phyloP scores from a whole-genome alignment of 2,888 invertebrate genomes.

The Lysandra bellargus region DNA sequence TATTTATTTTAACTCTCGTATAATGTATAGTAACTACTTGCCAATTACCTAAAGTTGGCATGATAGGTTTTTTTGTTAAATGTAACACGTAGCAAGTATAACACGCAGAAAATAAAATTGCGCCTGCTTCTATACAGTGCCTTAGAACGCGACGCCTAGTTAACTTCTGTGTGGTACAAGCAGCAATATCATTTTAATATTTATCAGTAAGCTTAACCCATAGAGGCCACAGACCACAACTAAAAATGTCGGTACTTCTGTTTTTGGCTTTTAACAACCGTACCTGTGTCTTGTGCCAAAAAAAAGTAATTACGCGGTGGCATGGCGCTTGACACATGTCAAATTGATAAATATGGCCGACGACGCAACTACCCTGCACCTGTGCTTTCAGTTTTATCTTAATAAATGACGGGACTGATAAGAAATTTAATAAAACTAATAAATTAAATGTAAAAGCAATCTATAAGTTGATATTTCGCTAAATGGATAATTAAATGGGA shows the following conservation, averaged over 20 bases:
- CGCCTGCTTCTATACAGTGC: background rate
- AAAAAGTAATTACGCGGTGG: background rate
- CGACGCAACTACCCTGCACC: slow-evolving; percentile 15
- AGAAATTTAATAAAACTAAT: slow-evolving; percentile 4
- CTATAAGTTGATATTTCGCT: too few relatives aligned
- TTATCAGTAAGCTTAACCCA: too few relatives aligned
- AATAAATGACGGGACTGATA: slow-evolving; percentile 5
- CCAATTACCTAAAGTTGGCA: background rate
- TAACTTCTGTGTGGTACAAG: too few relatives aligned
- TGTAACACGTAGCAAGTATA: background rate
- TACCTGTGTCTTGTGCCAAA: background rate
- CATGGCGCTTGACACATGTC: slow-evolving; percentile 15
- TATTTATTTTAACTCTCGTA: slow-evolving; percentile 13
- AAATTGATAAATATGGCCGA: slow-evolving; percentile 4
- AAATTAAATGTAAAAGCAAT: background rate
- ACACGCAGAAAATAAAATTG: background rate
- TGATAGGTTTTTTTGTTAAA: background rate
- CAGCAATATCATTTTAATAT: too few relatives aligned
- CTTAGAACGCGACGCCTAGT: too few relatives aligned
- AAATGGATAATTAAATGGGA: background rate
- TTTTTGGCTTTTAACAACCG: background rate
- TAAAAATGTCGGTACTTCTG: too few relatives aligned
- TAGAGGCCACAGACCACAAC: too few relatives aligned
- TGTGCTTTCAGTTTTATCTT: slow-evolving; percentile 1
- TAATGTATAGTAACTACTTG: background rate